These are phyloP conservation scores for Euwallacea similis DNA, from an alignment of 1,140 invertebrate species.

Conservation along the genomic window DNA sequence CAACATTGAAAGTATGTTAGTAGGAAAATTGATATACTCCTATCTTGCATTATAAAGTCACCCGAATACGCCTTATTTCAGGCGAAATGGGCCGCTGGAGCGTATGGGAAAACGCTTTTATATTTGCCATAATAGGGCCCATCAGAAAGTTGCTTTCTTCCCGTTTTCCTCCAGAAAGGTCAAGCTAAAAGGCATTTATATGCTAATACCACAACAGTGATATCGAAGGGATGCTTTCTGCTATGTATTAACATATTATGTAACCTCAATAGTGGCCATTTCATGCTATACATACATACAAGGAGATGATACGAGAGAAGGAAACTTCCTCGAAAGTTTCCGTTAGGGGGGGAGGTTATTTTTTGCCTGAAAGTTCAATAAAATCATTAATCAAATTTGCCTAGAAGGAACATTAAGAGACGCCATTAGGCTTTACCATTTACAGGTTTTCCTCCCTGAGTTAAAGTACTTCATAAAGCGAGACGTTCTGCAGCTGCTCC, in stretches of 20 bases:
- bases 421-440: constrained; percentile 16
- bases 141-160: constrained; percentile 15
- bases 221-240: background rate
- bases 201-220: constrained; percentile 6
- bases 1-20: background rate
- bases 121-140: constrained; percentile 9
- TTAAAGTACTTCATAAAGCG: constrained; percentile 12
- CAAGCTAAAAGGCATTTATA: constrained; percentile 6
- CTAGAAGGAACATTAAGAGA: constrained; percentile 14
- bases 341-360: background rate
- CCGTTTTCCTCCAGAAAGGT: background rate
- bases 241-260: background rate
- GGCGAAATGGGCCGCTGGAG: constrained; percentile 2
- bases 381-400: constrained; percentile 16
- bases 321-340: background rate
- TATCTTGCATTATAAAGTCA: constrained; percentile 4
- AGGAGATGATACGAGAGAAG: background rate
- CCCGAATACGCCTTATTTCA: constrained; percentile 18
- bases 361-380: constrained; percentile 3
- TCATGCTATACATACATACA: background rate
- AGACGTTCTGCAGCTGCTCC: constrained; percentile 14
- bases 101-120: constrained; percentile 5
- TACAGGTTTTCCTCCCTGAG: constrained; percentile 11
- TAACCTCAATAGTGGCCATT: background rate
- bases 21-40: constrained; percentile 8